Evolutionary conservation across 2,797 vertebrate genomes (phyloP), one percentile per base, ranked within the genome.

Genomic region (Phrynocephalus forsythii): DNA sequence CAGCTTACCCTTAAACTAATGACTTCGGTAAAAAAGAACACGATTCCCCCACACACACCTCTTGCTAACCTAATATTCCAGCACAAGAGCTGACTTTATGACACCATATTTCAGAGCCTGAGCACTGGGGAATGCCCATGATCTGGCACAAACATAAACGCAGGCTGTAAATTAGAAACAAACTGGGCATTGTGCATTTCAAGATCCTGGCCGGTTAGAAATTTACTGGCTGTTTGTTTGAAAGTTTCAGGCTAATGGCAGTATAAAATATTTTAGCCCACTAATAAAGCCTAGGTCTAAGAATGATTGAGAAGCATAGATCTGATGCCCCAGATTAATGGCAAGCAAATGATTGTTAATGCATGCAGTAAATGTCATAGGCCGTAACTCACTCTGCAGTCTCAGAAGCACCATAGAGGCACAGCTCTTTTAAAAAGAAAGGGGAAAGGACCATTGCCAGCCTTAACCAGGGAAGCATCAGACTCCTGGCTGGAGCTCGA

Each of bases 231-330:
- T 94, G 89, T 95, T 95, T 96, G 82, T 88, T 44, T 92, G 91
- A 95, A 79, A 77, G 84, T 94, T 90, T 93, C 80, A 94, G 89
- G 94, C 87, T 95, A 95, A 94, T 91, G 82, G 88, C 48, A 91
- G 79, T 91, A 95, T 95, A 95, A 96, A 95, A 91, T 95, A 95
- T 96, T 95, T 93, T 67, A 95, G 93, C 93, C 95, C 94, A 90
- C 94, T 91, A 91, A 90, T 86, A 94, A 95, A 95, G 84, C 89
- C 90, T 95, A 87, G 92, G 88, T 91, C 93, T 82, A 86, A 44
- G 90, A 92, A 93, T 95, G 95, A 96, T 82, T 94, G 94, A 94
- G 93, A 96, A 94, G 88, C 90, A 90, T 91, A 89, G 86, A 91
- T 88, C 90, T 11, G 38, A 89, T 90, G 93, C 72, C 71, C 92